A percentile compares a stretch with the other conserved stretches of the same genome.
These are phyloP conservation scores for Callionymus lyra DNA, from an alignment of 2,113 vertebrate genomes.

Conservation along the genomic window DNA sequence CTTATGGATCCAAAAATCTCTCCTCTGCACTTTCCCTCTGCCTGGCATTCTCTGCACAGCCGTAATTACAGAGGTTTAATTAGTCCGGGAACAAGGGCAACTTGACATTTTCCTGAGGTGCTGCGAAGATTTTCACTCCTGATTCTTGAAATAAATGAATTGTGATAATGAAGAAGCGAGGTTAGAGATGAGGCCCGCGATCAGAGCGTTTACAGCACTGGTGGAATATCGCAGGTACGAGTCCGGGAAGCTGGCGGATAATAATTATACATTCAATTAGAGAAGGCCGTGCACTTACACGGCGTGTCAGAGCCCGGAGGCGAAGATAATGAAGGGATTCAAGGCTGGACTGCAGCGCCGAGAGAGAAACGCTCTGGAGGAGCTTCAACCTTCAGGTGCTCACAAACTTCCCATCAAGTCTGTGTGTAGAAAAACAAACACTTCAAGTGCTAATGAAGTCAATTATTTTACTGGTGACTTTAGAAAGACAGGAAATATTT, in stretches of 20 bases:
- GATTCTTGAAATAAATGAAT: no score
- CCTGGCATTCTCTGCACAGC: constrained; percentile 24
- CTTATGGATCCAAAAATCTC: constrained; percentile 18
- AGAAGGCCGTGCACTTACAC: constrained; percentile 40
- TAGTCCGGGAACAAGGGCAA: constrained; percentile 49
- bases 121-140: no score
- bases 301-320: constrained; percentile 20
- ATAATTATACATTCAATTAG: constrained; percentile 61
- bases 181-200: not conserved
- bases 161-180: no score
- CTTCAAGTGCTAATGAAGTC: no score
- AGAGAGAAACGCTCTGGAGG: constrained; percentile 2
- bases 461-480: no score
- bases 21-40: constrained; percentile 18
- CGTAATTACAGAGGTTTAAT: constrained; percentile 52
- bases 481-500: no score
- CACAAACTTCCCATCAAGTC: no score
- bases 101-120: constrained; percentile 28
- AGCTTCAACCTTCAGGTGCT: constrained; percentile 11
- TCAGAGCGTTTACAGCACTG: not conserved
- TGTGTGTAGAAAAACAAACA: no score
- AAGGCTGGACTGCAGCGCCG: constrained; percentile 28
- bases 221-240: constrained; percentile 13
- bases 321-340: constrained; percentile 50
- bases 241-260: constrained; percentile 31